A percentile compares a stretch with the other conserved stretches of the same genome.
phyloP scores from a whole-genome alignment of 2,888 invertebrate species.

The Gortyna flavago region DNA sequence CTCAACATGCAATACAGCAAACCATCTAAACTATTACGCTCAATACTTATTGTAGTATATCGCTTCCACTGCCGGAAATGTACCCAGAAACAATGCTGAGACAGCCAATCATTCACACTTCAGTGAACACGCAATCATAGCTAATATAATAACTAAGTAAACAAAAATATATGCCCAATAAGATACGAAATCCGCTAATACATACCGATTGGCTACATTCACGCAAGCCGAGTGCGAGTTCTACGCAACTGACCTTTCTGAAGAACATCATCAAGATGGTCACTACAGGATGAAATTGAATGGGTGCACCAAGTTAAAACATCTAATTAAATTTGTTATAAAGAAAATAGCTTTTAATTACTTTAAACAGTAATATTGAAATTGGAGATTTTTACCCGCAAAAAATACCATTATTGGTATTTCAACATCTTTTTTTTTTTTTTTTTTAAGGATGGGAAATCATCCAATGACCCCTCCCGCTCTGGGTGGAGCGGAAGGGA shows the following conservation, averaged over 20 bases:
- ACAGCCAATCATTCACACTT: slow-evolving; percentile 15
- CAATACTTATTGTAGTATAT: too few relatives aligned
- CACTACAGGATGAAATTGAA: neutral
- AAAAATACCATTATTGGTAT: neutral
- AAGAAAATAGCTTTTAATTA: neutral
- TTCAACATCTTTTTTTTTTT: too few relatives aligned
- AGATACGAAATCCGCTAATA: slow-evolving; percentile 47
- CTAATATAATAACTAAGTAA: slow-evolving; percentile 31
- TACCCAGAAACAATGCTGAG: slow-evolving; percentile 7
- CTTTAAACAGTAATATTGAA: neutral
- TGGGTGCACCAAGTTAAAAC: too few relatives aligned
- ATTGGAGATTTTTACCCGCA: neutral
- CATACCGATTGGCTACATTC: slow-evolving; percentile 32
- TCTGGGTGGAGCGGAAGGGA: too few relatives aligned
- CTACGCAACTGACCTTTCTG: neutral
- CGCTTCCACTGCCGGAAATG: neutral
- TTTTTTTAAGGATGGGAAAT: too few relatives aligned
- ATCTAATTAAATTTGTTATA: too few relatives aligned
- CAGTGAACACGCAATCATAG: slow-evolving; percentile 30
- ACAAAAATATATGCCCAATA: slow-evolving; percentile 34
- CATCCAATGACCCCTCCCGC: too few relatives aligned
- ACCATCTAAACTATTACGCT: neutral
- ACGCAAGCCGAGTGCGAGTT: neutral
- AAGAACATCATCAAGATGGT: neutral
- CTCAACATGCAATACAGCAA: neutral